Conservation (phyloP, 1,140 invertebrate species). For the Colletes gigas region DNA sequence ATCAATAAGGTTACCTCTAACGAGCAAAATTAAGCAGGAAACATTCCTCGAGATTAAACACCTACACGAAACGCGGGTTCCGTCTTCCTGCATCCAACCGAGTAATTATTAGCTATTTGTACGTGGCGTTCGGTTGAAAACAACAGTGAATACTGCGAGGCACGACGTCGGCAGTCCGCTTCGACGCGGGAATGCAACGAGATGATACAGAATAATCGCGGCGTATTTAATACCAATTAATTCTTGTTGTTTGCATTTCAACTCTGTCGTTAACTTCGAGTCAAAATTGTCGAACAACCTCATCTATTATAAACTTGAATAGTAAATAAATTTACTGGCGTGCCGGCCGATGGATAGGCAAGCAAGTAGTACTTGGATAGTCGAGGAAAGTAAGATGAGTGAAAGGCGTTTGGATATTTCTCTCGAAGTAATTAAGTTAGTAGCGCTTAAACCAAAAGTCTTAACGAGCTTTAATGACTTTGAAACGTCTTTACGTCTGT, state of each 20-base stretch:
- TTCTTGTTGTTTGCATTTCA: not conserved
- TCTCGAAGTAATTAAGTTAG: too few relatives aligned
- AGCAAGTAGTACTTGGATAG: too few relatives aligned
- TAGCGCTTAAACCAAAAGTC: too few relatives aligned
- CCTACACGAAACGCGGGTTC: not conserved
- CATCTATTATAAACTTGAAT: too few relatives aligned
- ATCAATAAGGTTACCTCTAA: not conserved
- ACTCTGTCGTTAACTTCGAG: not conserved
- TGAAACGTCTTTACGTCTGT: too few relatives aligned
- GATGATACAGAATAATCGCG: not conserved
- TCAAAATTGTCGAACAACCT: not conserved
- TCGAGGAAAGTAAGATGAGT: too few relatives aligned
- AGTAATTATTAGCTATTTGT: not conserved
- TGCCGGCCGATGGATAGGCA: too few relatives aligned
- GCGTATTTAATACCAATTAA: not conserved
- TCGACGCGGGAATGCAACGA: not conserved
- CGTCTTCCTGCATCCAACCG: not conserved
- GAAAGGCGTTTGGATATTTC: too few relatives aligned
- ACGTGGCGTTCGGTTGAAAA: not conserved
- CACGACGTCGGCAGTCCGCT: too few relatives aligned
- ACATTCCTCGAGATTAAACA: not conserved
- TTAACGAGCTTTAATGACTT: too few relatives aligned
- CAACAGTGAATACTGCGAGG: not conserved
- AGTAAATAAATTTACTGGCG: too few relatives aligned
- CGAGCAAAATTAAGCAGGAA: constrained; percentile 1